These are phyloP conservation scores for Erpornis zantholeuca DNA, from an alignment of 2,113 vertebrate species.

Conservation along the genomic window DNA sequence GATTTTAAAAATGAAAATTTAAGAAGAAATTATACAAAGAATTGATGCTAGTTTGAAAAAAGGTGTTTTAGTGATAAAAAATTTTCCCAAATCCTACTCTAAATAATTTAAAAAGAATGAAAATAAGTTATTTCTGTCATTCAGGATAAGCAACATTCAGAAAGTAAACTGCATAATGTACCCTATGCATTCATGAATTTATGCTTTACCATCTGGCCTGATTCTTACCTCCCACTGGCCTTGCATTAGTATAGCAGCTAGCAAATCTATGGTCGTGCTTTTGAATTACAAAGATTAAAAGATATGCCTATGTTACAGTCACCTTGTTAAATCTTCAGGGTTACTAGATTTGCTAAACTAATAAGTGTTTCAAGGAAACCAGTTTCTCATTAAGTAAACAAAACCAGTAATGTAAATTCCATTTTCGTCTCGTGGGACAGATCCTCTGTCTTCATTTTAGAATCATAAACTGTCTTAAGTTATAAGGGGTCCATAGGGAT, in stretches of 20 bases:
- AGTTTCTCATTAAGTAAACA: neutral
- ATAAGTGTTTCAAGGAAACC: neutral
- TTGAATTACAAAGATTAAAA: neutral
- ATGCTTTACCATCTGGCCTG: neutral
- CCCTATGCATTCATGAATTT: neutral
- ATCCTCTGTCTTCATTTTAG: neutral
- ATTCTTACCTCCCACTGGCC: neutral
- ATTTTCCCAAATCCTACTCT: neutral
- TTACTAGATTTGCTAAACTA: neutral
- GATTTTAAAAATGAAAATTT: neutral
- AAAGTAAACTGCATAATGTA: neutral
- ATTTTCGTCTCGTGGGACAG: rapidly evolving
- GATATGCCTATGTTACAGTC: neutral
- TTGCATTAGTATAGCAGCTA: neutral
- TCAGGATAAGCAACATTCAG: neutral
- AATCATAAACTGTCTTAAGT: neutral
- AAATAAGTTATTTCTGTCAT: neutral
- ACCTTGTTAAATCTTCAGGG: neutral
- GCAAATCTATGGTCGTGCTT: neutral
- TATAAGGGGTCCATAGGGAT: neutral
- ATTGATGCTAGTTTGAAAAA: neutral
- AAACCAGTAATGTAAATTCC: neutral
- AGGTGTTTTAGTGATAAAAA: neutral
- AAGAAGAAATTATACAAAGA: neutral
- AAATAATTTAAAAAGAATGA: neutral